These are phyloP conservation scores for Mamestra brassicae DNA, from an alignment of 2,888 invertebrate species.

Conservation along the genomic window DNA sequence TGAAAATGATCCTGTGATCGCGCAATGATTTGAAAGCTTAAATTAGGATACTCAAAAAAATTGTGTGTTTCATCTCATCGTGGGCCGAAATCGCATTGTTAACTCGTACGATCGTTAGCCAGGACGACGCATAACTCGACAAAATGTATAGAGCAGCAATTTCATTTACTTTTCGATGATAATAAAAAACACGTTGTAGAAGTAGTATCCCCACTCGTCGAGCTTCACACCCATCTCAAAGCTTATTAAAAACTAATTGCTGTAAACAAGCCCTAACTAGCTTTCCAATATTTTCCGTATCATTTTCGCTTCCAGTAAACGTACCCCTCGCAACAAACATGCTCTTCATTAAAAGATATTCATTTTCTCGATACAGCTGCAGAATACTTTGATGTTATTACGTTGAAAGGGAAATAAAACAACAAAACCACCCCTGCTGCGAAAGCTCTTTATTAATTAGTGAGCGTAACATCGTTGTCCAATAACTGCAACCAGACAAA, in stretches of 20 bases:
- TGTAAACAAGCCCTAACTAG: neutral
- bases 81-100: too few species aligned
- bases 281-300: neutral
- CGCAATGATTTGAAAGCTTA: too few species aligned
- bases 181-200: too few species aligned
- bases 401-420: constrained; percentile 1
- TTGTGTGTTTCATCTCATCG: too few species aligned
- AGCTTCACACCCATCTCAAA: neutral
- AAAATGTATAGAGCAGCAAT: too few species aligned
- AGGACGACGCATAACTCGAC: too few species aligned
- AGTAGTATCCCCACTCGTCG: neutral
- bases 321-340: neutral
- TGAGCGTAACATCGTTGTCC: neutral
- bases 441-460: constrained; percentile 19
- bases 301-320: neutral
- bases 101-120: too few species aligned
- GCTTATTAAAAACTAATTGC: neutral
- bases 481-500: constrained; percentile 1
- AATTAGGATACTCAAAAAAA: too few species aligned
- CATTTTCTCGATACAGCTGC: neutral
- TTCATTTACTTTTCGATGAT: too few species aligned
- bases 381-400: neutral
- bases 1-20: too few species aligned
- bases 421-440: neutral
- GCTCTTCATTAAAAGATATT: neutral